Base-by-base conservation (phyloP, 2,888 invertebrate species). In the Synanthedon formicaeformis region DNA sequence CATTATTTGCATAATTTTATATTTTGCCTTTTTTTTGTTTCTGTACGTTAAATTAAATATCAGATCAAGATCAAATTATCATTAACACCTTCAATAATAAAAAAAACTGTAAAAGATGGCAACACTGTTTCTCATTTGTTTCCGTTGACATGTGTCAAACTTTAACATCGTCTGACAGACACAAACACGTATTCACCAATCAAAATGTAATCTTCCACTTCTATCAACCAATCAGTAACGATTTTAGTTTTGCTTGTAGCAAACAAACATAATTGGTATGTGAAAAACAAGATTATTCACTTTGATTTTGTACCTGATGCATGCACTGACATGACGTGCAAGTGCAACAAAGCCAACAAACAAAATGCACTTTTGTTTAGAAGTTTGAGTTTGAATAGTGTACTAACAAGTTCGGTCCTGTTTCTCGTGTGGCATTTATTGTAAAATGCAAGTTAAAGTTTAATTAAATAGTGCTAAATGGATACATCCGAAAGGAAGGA, bases 301-400 rank as follows among this genome's bases (percentile, higher is more conserved):
- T 58, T 62, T 54, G 49, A n/a, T n/a, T 57, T 27, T 27, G 27
- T 27, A 27, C 27, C 8, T 27, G 27, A 16, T 34, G 34, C 8
- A 34, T 2, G 10, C 34, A 60, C 60, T 58, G 60, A 59, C 53
- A 53, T 41, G 45, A 55, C 54, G 52, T 52, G 53, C 51, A 54
- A 27, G 50, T 53, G n/a, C 41, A 54, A 27, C 50, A 41, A 51
- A 50, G 51, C 53, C 34, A 41, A 51, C 51, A 50, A 51, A 52
- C 52, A 50, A 45, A 55, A 51, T 50, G 51, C 50, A 40, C 48
- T 50, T 52, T 52, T 34, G 50, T 53, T 40, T 53, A 54, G 41
- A 52, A 55, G 51, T 40, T 48, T 34, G 34, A 34, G 34, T 40
- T 48, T 34, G 34, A 34, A 10, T 8, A 34, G 34, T 34, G 34